Percentiles rank a stretch among this genome's conserved stretches.
These are phyloP conservation scores for Acanthisitta chloris DNA, from an alignment of 2,113 vertebrate genomes.

Conservation along the genomic window DNA sequence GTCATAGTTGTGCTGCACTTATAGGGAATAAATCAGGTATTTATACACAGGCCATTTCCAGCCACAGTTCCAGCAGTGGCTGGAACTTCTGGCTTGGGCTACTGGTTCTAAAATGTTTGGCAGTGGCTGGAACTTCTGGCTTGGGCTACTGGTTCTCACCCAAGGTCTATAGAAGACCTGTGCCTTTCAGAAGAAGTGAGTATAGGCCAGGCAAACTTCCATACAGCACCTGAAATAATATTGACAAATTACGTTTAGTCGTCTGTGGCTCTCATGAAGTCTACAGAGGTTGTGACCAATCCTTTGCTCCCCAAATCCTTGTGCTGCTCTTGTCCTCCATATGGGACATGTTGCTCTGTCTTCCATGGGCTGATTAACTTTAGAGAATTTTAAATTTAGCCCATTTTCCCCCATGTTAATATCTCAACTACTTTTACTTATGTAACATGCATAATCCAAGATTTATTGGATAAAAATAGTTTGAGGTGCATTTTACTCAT, in stretches of 20 bases:
- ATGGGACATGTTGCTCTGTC: not conserved
- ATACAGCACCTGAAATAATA: not conserved
- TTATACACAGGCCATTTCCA: not conserved
- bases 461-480: not conserved
- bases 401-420: not conserved
- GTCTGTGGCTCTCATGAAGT: not conserved
- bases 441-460: not conserved
- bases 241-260: not conserved
- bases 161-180: not conserved
- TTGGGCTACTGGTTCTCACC: not conserved
- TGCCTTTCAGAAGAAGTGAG: not conserved
- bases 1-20: not conserved
- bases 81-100: not conserved
- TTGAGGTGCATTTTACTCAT: not conserved
- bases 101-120: too few relatives aligned
- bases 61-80: too few relatives aligned
- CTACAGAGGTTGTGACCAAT: not conserved
- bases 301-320: not conserved
- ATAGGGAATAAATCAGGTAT: not conserved
- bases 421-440: not conserved
- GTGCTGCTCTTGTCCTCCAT: not conserved
- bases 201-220: not conserved
- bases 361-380: not conserved
- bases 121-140: not conserved
- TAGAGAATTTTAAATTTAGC: not conserved